Evolutionary conservation across 2,113 vertebrate species (phyloP).

Genomic region (Ahaetulla prasina): DNA sequence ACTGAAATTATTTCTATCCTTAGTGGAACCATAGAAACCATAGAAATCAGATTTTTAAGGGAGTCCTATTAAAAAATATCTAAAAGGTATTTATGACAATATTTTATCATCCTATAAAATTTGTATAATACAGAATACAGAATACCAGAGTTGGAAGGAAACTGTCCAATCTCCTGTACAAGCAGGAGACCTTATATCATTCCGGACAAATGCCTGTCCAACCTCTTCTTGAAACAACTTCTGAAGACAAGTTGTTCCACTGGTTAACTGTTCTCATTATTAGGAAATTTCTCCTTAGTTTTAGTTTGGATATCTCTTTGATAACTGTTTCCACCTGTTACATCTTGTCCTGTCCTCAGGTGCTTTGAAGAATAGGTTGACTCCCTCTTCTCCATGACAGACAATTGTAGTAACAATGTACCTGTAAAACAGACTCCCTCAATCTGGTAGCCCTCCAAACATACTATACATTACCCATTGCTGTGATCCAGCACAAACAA

Average conservation of each 20-base stretch:
- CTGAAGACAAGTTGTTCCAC: not conserved
- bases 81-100: not conserved
- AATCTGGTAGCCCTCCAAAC: not conserved
- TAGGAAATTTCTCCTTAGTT: not conserved
- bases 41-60: not conserved
- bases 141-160: not conserved
- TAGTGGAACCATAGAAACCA: not conserved
- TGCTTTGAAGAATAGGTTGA: not conserved
- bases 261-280: not conserved
- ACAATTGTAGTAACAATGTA: not conserved
- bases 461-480: not conserved
- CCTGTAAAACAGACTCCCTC: not conserved
- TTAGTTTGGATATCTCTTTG: not conserved
- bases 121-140: not conserved
- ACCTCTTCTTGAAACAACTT: not conserved
- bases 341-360: not conserved
- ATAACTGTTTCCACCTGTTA: not conserved
- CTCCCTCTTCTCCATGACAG: not conserved
- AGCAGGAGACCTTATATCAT: not conserved
- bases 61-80: not conserved
- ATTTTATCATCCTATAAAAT: not conserved
- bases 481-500: not conserved
- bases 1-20: not conserved
- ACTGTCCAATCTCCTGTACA: not conserved
- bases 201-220: not conserved